Evolutionary conservation across 2,888 invertebrate species (phyloP).

Genomic region (Biston stratarius): DNA sequence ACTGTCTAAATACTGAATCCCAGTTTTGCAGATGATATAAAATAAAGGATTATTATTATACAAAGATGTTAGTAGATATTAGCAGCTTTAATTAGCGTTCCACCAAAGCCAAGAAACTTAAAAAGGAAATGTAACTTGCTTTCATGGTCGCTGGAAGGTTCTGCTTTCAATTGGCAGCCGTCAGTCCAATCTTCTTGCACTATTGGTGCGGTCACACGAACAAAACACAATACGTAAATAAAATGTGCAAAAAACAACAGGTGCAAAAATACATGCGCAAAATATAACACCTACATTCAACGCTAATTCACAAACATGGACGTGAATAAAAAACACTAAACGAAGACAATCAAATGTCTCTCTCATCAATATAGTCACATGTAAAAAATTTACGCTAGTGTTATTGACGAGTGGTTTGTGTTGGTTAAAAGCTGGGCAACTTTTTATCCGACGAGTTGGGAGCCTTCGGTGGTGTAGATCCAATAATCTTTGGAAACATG

Average conservation of each 20-base stretch:
- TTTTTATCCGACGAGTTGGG: too few relatives aligned
- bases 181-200: constrained; percentile 1
- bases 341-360: not conserved
- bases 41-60: not conserved
- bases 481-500: not conserved
- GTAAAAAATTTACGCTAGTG: too few relatives aligned
- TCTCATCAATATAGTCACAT: not conserved
- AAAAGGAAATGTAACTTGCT: constrained; percentile 13
- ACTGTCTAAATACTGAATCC: too few relatives aligned
- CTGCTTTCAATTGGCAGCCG: not conserved
- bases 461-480: too few relatives aligned
- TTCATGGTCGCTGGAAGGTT: constrained; percentile 15
- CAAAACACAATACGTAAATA: constrained; percentile 11
- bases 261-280: constrained; percentile 3
- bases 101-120: constrained; percentile 8
- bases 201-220: not conserved
- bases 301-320: not conserved
- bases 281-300: not conserved
- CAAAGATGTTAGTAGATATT: not conserved
- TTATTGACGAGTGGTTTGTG: too few relatives aligned
- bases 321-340: not conserved
- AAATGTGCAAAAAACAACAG: constrained; percentile 9
- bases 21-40: not conserved
- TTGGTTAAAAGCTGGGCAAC: too few relatives aligned
- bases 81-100: not conserved